Evolutionary conservation across 2,113 vertebrate genomes (phyloP).

Genomic region (Platysternon megacephalum): DNA sequence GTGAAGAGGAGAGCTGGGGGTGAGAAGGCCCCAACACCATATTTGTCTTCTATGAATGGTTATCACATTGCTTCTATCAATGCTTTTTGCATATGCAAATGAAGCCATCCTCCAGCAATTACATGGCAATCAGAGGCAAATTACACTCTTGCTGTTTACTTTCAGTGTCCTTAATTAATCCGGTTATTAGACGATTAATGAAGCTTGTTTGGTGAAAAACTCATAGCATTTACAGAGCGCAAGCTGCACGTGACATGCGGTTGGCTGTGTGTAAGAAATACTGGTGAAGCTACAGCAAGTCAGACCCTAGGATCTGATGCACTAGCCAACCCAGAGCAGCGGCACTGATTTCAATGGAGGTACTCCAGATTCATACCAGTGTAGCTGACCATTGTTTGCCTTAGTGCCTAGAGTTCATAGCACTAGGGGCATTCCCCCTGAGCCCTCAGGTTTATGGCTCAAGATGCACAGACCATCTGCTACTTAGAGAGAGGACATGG

Average conservation of each 20-base stretch:
- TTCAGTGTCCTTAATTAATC: slow-evolving; percentile 84
- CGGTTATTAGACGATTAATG: slow-evolving; percentile 85
- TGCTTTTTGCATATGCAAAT: slow-evolving; percentile 77
- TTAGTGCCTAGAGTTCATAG: neutral
- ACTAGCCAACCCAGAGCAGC: fast-evolving
- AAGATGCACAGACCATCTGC: neutral
- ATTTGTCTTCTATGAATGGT: slow-evolving; percentile 28
- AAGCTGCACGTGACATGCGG: neutral
- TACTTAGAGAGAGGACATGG: neutral
- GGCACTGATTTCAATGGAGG: neutral
- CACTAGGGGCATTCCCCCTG: neutral
- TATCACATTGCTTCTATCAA: slow-evolving; percentile 10
- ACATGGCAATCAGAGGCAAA: slow-evolving; percentile 82
- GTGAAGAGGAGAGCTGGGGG: neutral
- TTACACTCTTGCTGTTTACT: slow-evolving; percentile 86
- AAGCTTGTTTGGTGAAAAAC: slow-evolving; percentile 82
- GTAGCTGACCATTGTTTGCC: neutral
- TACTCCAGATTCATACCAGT: fast-evolving
- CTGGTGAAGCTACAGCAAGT: neutral
- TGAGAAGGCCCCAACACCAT: neutral
- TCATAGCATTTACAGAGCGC: slow-evolving; percentile 69
- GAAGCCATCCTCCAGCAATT: slow-evolving; percentile 75
- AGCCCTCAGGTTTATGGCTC: neutral
- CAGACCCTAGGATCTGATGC: neutral
- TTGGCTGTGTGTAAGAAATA: neutral